Conservation (phyloP, 2,113 vertebrate genomes). For the Ciconia maguari region DNA sequence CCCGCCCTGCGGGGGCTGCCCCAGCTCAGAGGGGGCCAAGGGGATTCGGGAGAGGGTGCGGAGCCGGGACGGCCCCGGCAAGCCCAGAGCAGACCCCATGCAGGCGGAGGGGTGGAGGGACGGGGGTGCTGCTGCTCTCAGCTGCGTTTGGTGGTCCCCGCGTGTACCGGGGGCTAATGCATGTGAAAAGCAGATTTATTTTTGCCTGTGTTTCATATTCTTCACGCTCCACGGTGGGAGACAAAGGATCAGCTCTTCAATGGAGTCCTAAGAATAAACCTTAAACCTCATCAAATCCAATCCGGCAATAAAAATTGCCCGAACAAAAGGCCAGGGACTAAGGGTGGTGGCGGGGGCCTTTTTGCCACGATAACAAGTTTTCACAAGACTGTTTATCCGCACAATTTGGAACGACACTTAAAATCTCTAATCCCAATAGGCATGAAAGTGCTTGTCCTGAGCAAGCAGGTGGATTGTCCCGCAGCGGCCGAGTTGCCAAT, state of each 20-base stretch:
- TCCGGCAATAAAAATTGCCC: slow-evolving; percentile 86
- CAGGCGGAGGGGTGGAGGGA: not conserved
- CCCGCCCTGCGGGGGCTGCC: not conserved
- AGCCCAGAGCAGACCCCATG: not conserved
- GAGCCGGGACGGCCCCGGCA: fast-evolving
- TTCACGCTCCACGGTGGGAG: slow-evolving; percentile 57
- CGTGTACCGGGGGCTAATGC: slow-evolving; percentile 75
- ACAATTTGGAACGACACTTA: slow-evolving; percentile 76
- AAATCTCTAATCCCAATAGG: slow-evolving; percentile 87
- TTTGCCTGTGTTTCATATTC: slow-evolving; percentile 81
- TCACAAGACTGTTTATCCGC: slow-evolving; percentile 84
- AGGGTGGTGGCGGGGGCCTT: slow-evolving; percentile 65
- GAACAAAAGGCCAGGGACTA: slow-evolving; percentile 79
- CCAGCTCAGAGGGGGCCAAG: fast-evolving
- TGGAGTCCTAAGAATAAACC: slow-evolving; percentile 88
- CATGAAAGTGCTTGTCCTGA: slow-evolving; percentile 81
- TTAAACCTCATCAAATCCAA: slow-evolving; percentile 89
- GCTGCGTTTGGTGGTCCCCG: slow-evolving; percentile 59
- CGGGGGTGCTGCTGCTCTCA: not conserved
- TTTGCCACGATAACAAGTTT: slow-evolving; percentile 84
- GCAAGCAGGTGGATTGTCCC: slow-evolving; percentile 72
- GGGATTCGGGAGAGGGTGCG: not conserved
- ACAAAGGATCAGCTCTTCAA: slow-evolving; percentile 87
- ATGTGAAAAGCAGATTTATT: slow-evolving; percentile 85
- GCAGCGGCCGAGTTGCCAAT: slow-evolving; percentile 32